Evolutionary conservation across 2,797 vertebrate species (phyloP).

Genomic region (Australoheros facetus): DNA sequence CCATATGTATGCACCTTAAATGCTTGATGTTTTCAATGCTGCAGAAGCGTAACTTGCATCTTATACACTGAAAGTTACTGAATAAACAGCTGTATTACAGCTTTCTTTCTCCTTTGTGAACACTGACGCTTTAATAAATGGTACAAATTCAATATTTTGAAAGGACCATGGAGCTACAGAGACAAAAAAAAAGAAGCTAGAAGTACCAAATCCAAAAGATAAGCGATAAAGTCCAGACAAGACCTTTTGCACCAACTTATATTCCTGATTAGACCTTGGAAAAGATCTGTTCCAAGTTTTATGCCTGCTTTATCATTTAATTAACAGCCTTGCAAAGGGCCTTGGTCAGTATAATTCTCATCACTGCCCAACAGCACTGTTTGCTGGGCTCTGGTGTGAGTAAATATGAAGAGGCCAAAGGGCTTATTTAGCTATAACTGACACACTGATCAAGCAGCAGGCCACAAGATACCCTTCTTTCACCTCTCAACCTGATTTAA

Average conservation of each 20-base stretch:
- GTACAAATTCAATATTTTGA: too few relatives aligned
- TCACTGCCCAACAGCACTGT: conserved; percentile 37
- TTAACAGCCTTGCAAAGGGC: conserved; percentile 54
- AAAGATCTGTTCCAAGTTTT: conserved; percentile 43
- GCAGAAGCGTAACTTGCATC: not conserved
- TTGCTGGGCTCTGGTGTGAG: conserved; percentile 45
- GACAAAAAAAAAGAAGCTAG: not conserved
- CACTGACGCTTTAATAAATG: too few relatives aligned
- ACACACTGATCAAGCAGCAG: conserved; percentile 60
- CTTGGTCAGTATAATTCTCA: conserved; percentile 56
- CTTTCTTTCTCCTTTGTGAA: not conserved
- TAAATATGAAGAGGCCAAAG: conserved; percentile 60
- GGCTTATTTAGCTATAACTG: conserved; percentile 50
- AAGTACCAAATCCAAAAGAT: conserved; percentile 28
- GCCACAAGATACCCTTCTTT: conserved; percentile 56
- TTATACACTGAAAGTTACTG: not conserved
- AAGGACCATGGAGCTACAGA: too few relatives aligned
- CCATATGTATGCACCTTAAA: conserved; percentile 7
- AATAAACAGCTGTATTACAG: not conserved
- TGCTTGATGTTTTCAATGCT: conserved; percentile 13
- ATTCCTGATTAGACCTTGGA: conserved; percentile 57
- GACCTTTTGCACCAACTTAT: conserved; percentile 35
- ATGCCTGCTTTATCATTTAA: conserved; percentile 63
- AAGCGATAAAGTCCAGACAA: conserved; percentile 48
- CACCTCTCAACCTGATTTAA: conserved; percentile 74